Evolutionary conservation across 2,113 vertebrate species (phyloP), one percentile per base, ranked within the genome.

Genomic region (Neomonachus schauinslandi): DNA sequence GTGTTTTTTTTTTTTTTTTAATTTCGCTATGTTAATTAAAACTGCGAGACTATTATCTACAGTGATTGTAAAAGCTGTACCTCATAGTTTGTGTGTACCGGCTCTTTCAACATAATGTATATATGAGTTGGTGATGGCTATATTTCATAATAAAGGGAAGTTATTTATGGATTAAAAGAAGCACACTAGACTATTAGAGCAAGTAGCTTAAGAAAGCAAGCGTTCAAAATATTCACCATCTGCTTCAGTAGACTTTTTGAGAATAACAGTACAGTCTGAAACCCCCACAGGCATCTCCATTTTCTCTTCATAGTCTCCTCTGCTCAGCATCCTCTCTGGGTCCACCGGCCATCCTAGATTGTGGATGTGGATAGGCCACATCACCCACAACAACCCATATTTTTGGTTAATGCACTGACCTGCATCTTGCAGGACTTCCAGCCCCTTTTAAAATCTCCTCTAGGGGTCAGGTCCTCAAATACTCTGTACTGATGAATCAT

Each of bases 151-250:
- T 21, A 46, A 94, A 69, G 42, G 59, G 5, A 65, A 95, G 51
- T 88, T 80, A 79, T 55, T 95, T 72, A 82, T 74, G 39, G 85
- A 15, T 79, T 36, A 24, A 72, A 82, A 85, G 84, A 86, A 89
- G 36, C 93, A 86, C 51, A 46, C 33, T 65, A 89, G 82, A 74
- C 71, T 67, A 24, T 57, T 71, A 93, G 85, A 82, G 53, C 81
- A 82, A 36, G 14, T 49, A 74, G 24, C 59, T 96, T 89, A 94
- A 88, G 77, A 76, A 96, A 96, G 42, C 71, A 89, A 49, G 39
- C 69, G 55, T 86, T 86, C 39, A 91, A 16, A 53, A 59, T 72
- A 86, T 21, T 91, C 24, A 8, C 63, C 59, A 36, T 72, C 57
- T 89, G 91, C 51, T 91, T 79, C 4, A n/a, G 14, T 79, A 36